Evolutionary conservation across 2,797 vertebrate species (phyloP), one percentile per base, ranked within the genome.

Genomic region (Pangasius mekongensis): DNA sequence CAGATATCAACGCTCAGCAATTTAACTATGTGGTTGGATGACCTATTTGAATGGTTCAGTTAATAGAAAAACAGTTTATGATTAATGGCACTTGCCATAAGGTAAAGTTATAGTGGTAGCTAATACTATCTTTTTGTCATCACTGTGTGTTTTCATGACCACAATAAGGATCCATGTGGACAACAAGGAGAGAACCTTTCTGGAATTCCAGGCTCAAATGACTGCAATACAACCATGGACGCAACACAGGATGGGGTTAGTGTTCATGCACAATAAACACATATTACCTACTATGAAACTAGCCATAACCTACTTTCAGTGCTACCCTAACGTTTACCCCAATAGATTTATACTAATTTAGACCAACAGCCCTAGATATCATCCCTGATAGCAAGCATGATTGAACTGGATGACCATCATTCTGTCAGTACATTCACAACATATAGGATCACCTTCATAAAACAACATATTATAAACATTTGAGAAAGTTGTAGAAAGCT

Each of bases 191-290:
- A 83, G 24, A 85, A 87, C 18, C 27, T 74, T 43, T 20, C 16
- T 67, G 85, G 13, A 33, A 9, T 20, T 39, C 0, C 39, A 27
- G 13, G 66, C 4, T 22, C 78, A 30, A 22, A 18, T 36, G 20
- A 9, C 6, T 90, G 83, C 39, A 54, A 64, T 67, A 76, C 27
- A 47, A 67, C 81, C 33, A 4, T n/a, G 20, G 43, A 58, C 2
- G 6, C 76, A 83, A 81, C 64, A 86, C 2, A 87, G 36, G 54
- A 33, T 5, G 83, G 0, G 84, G 91, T 91, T 24, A 87, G 89
- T 71, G 52, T 27, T 73, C 7, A 71, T 2, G 66, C 13, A 71
- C 22, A 83, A 36, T 3, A 27, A 64, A 49, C n/a, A 69, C 49
- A 3, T 39, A 24, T 58, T 13, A 69, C 60, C 22, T 33, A 36